phyloP scores from a whole-genome alignment of 2,888 invertebrate species.

The Lycaena phlaeas region DNA sequence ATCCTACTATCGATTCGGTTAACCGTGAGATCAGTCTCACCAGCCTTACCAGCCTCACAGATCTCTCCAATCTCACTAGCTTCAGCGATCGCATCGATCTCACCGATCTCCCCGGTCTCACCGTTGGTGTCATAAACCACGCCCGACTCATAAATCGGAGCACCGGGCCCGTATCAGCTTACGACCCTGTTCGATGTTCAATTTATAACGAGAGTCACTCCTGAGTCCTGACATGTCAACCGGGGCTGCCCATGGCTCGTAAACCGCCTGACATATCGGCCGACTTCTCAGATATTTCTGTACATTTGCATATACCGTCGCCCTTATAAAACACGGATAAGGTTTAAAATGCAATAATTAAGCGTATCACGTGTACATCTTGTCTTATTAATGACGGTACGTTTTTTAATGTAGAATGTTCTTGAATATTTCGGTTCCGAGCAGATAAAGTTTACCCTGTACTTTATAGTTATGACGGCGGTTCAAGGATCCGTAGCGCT shows the following conservation, averaged over 20 bases:
- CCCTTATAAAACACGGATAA: slow-evolving; percentile 30
- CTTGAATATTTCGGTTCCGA: slow-evolving; percentile 32
- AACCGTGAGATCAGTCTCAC: too few species aligned
- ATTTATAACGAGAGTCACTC: slow-evolving; percentile 61
- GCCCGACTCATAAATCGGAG: slow-evolving; percentile 53
- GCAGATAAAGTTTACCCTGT: background rate
- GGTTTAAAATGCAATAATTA: slow-evolving; percentile 27
- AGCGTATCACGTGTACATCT: slow-evolving; percentile 29
- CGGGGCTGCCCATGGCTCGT: slow-evolving; percentile 45
- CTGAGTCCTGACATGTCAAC: too few species aligned
- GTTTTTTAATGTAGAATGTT: slow-evolving; percentile 35
- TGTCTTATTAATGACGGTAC: slow-evolving; percentile 56
- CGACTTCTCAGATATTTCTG: slow-evolving; percentile 29
- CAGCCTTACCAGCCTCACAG: too few species aligned
- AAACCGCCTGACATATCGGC: slow-evolving; percentile 64
- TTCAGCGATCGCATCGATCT: too few species aligned
- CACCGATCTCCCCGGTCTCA: too few species aligned
- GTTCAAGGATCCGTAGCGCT: too few species aligned
- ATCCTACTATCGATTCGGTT: too few species aligned
- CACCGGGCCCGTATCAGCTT: slow-evolving; percentile 59
- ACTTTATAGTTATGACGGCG: slow-evolving; percentile 1
- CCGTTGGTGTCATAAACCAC: too few species aligned
- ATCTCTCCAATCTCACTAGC: too few species aligned
- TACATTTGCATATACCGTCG: slow-evolving; percentile 15
- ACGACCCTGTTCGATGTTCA: slow-evolving; percentile 63